Conservation (phyloP, 2,888 invertebrate species). For the Smittia sp. region DNA sequence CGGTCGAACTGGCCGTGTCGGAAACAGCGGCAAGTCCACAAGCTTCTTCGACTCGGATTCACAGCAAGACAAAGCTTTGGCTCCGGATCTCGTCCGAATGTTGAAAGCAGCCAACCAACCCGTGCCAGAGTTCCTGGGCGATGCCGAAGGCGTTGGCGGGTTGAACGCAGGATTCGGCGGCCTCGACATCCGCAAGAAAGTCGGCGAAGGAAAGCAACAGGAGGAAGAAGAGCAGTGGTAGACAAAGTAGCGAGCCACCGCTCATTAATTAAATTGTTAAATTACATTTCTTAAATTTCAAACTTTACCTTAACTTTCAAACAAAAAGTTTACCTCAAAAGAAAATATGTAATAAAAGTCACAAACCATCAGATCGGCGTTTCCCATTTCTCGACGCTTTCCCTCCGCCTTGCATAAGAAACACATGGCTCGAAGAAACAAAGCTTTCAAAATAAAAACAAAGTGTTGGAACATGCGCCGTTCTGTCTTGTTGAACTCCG, state of each 20-base stretch:
- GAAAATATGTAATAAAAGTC: no score
- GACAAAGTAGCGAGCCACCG: not conserved
- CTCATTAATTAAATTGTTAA: no score
- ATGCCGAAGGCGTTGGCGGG: conserved; percentile 53
- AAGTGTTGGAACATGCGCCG: conserved; percentile 31
- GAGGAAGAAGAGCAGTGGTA: conserved; percentile 27
- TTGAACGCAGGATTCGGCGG: conserved; percentile 65
- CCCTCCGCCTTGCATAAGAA: no score
- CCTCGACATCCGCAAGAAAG: conserved; percentile 58
- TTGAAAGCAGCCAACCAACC: conserved; percentile 74
- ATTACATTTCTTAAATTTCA: no score
- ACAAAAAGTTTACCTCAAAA: no score
- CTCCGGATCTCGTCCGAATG: conserved; percentile 67
- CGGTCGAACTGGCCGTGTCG: conserved; percentile 92
- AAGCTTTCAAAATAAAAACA: conserved; percentile 27
- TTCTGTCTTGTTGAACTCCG: not conserved
- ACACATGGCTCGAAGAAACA: no score
- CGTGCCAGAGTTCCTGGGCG: conserved; percentile 72
- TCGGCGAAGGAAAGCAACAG: conserved; percentile 11
- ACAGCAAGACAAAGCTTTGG: conserved; percentile 58
- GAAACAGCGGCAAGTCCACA: conserved; percentile 81
- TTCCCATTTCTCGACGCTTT: no score
- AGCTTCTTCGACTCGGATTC: conserved; percentile 73
- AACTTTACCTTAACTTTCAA: no score
- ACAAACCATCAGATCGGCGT: no score